These are phyloP conservation scores for Todiramphus chloris DNA, from an alignment of 2,113 vertebrate species.

Conservation along the genomic window DNA sequence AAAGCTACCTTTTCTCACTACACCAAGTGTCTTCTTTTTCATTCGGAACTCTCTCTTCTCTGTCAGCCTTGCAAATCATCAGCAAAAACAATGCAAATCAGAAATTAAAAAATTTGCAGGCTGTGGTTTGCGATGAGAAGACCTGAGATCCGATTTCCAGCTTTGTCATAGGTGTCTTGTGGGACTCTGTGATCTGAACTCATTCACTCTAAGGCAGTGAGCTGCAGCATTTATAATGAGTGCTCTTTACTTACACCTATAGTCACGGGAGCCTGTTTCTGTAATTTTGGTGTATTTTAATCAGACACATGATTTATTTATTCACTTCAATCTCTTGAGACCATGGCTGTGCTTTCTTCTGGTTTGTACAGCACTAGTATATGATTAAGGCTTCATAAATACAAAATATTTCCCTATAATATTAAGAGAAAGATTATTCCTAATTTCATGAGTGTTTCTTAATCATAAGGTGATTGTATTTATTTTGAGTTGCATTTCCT, in stretches of 20 bases:
- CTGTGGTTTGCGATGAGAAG: not conserved
- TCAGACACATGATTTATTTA: constrained; percentile 1
- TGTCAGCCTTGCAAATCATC: not conserved
- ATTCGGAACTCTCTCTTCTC: not conserved
- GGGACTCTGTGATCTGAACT: not conserved
- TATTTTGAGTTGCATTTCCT: not conserved
- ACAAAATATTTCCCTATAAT: not conserved
- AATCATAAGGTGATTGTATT: not conserved
- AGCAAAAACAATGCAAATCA: not conserved
- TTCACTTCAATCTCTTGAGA: not conserved
- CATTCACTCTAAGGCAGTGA: not conserved
- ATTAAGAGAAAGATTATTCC: not conserved
- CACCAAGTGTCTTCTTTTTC: not conserved
- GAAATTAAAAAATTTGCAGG: not conserved
- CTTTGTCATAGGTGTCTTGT: not conserved
- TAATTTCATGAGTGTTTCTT: not conserved
- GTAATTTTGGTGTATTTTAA: constrained; percentile 5
- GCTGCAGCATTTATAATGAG: not conserved
- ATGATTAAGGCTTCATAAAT: constrained; percentile 1
- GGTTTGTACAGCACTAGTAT: not conserved
- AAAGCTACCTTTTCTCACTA: not conserved
- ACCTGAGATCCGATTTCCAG: constrained; percentile 12
- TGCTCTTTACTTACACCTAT: not conserved
- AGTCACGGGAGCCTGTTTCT: not conserved
- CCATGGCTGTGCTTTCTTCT: constrained; percentile 2